These are phyloP conservation scores for Erpobdella octoculata DNA, from an alignment of 2,888 invertebrate genomes.

Conservation along the genomic window DNA sequence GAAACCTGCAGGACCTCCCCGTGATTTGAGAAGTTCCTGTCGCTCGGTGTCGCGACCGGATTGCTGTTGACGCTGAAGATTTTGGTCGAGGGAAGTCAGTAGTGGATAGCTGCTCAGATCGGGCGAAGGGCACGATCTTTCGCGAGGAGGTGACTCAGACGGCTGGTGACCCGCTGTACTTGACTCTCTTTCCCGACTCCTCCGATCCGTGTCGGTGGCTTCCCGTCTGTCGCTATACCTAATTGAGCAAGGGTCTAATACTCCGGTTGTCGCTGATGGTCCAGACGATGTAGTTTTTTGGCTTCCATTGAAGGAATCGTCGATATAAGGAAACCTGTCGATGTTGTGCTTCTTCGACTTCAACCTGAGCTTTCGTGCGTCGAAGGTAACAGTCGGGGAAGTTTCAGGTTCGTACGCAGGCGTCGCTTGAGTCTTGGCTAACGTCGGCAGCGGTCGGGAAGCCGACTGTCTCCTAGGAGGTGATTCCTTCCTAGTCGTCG, in stretches of 20 bases:
- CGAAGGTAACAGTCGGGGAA: neutral
- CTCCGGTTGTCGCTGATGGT: neutral
- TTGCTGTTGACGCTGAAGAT: neutral
- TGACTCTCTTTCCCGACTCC: neutral
- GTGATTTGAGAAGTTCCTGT: neutral
- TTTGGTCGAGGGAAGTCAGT: slow-evolving; percentile 3
- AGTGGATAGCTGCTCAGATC: slow-evolving; percentile 15
- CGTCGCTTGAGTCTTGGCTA: neutral
- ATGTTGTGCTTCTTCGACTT: slow-evolving; percentile 21
- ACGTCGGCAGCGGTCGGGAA: neutral
- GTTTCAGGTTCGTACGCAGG: neutral
- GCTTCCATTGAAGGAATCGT: slow-evolving; percentile 3
- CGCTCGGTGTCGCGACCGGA: neutral
- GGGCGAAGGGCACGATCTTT: neutral
- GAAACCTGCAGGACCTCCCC: too few relatives aligned
- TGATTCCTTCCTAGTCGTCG: neutral
- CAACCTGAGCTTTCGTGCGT: slow-evolving; percentile 6
- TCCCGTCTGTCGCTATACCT: neutral
- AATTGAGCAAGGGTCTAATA: slow-evolving; percentile 18
- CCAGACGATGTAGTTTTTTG: neutral
- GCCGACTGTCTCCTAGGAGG: neutral
- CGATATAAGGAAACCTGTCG: slow-evolving; percentile 20
- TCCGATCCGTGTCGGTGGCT: neutral
- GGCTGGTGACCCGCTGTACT: neutral
- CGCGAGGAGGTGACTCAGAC: neutral